Evolutionary conservation across 2,797 vertebrate species (phyloP).

Genomic region (Melanotaenia boesemani): DNA sequence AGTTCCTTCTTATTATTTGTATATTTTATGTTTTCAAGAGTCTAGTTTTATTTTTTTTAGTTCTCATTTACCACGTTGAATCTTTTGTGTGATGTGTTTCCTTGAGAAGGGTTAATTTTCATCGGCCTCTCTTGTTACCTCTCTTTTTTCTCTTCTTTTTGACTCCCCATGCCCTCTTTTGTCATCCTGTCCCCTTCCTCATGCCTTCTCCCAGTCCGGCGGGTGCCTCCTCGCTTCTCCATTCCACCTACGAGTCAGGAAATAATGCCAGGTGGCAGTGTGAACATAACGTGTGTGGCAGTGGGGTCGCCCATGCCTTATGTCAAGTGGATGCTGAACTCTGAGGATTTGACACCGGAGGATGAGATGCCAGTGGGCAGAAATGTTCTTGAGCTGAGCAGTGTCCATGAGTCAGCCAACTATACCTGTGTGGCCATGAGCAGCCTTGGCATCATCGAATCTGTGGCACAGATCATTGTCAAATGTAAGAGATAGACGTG

Average conservation of each 20-base stretch:
- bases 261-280: conserved; percentile 98
- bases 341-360: conserved; percentile 95
- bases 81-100: conserved; percentile 76
- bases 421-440: conserved; percentile 99
- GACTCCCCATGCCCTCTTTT: conserved; percentile 77
- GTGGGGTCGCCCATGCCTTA: conserved; percentile 99
- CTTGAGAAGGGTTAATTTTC: conserved; percentile 83
- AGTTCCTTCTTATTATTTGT: conserved; percentile 86
- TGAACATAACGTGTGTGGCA: conserved; percentile 98
- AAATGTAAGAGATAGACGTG: conserved; percentile 90
- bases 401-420: conserved; percentile 97
- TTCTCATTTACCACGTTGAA: conserved; percentile 81
- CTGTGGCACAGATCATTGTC: conserved; percentile 97
- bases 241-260: conserved; percentile 97
- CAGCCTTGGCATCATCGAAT: conserved; percentile 97
- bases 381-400: conserved; percentile 95
- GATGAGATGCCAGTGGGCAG: conserved; percentile 99
- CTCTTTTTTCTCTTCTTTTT: conserved; percentile 80
- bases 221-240: conserved; percentile 98
- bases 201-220: conserved; percentile 91
- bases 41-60: conserved; percentile 85
- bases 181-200: conserved; percentile 78
- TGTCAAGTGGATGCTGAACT: conserved; percentile 99
- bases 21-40: conserved; percentile 77
- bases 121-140: conserved; percentile 89